These are phyloP conservation scores for Drosophila ananassae DNA, from an alignment of 1,140 invertebrate species.

Conservation along the genomic window DNA sequence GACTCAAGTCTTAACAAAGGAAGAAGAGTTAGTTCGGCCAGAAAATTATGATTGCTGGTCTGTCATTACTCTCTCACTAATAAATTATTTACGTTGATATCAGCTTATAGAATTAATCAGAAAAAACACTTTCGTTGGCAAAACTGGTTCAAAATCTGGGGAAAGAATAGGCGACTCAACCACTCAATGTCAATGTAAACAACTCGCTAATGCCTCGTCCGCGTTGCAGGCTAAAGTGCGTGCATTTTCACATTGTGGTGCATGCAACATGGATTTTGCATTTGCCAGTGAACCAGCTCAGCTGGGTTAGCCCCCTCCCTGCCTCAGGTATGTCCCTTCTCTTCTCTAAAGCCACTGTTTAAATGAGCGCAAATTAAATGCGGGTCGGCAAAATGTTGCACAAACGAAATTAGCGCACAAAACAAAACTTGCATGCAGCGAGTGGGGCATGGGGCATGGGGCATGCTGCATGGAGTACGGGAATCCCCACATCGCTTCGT, in stretches of 20 bases:
- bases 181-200: constrained; percentile 45
- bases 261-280: constrained; percentile 75
- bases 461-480: constrained; percentile 15
- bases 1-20: too few relatives aligned
- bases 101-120: neutral
- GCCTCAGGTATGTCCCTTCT: neutral
- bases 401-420: constrained; percentile 62
- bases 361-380: constrained; percentile 79
- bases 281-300: constrained; percentile 45
- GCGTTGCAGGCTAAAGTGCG: constrained; percentile 60
- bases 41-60: too few relatives aligned
- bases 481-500: constrained; percentile 47
- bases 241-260: constrained; percentile 63
- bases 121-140: neutral
- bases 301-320: neutral
- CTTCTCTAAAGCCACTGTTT: constrained; percentile 39
- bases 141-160: neutral
- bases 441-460: neutral
- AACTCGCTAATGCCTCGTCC: constrained; percentile 47
- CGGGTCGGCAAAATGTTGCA: constrained; percentile 70
- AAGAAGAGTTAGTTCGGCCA: too few relatives aligned
- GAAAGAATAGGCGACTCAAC: neutral
- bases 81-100: too few relatives aligned
- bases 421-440: constrained; percentile 14
- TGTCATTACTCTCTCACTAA: too few relatives aligned